A percentile compares a stretch with the other conserved stretches of the same genome.
Conservation (phyloP, 2,797 vertebrate genomes). For the Oryzias dopingdopingensis region DNA sequence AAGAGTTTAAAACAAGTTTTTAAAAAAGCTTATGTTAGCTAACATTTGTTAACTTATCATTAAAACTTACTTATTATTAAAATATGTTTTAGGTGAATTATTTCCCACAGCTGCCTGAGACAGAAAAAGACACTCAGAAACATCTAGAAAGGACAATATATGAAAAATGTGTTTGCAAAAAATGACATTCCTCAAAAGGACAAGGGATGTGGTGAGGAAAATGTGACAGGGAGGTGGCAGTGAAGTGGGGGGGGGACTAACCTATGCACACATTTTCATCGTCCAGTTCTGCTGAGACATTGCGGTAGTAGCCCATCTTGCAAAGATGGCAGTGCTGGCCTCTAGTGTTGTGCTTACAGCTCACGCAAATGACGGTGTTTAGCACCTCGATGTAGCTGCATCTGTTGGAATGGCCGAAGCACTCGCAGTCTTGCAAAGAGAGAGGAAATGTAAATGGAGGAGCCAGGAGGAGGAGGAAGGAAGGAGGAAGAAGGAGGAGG, state of each 20-base stretch:
- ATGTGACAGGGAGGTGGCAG: constrained; percentile 42
- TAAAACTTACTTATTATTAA: neutral
- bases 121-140: constrained; percentile 31
- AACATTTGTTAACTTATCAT: too few relatives aligned
- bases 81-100: constrained; percentile 5
- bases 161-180: constrained; percentile 11
- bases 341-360: constrained; percentile 99
- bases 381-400: constrained; percentile 99
- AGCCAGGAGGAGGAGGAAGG: constrained; percentile 10
- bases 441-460: constrained; percentile 75
- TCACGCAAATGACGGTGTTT: constrained; percentile 99
- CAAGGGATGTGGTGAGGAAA: constrained; percentile 40
- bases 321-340: constrained; percentile 99
- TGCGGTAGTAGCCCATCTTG: constrained; percentile 99
- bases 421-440: constrained; percentile 98
- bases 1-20: too few relatives aligned
- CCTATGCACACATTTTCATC: constrained; percentile 99
- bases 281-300: constrained; percentile 96
- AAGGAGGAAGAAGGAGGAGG: constrained; percentile 29
- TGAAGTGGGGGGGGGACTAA: constrained; percentile 79
- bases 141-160: constrained; percentile 31
- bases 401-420: constrained; percentile 99
- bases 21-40: too few relatives aligned
- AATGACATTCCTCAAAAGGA: constrained; percentile 43
- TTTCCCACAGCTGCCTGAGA: constrained; percentile 33